phyloP scores from a whole-genome alignment of 2,113 vertebrate genomes.

The Sapajus apella region DNA sequence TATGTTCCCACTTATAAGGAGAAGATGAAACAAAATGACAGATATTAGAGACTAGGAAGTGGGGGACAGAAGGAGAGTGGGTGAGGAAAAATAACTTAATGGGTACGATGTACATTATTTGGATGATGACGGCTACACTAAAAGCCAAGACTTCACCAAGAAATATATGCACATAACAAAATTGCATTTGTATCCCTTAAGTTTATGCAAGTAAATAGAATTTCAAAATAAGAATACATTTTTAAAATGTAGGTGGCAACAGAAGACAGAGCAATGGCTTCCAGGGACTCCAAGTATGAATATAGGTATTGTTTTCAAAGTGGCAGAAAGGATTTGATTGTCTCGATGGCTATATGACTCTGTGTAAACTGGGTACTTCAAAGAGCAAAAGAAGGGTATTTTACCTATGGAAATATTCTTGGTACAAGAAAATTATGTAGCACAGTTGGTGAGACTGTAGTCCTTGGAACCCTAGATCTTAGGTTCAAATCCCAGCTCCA shows the following conservation, averaged over 20 bases:
- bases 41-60: neutral
- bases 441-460: neutral
- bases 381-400: neutral
- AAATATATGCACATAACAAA: neutral
- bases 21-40: neutral
- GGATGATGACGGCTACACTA: neutral
- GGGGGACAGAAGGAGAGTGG: neutral
- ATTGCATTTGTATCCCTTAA: neutral
- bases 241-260: neutral
- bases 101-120: neutral
- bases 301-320: neutral
- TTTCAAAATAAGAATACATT: neutral
- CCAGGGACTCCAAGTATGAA: neutral
- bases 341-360: neutral
- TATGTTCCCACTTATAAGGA: neutral
- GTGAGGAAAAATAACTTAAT: neutral
- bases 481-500: neutral
- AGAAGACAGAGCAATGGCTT: neutral
- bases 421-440: neutral
- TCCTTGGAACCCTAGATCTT: neutral
- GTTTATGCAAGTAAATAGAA: neutral
- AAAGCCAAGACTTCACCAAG: neutral
- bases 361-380: neutral
- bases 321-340: neutral
- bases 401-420: neutral